Percentiles rank a stretch among this genome's conserved stretches.
phyloP scores from a whole-genome alignment of 1,140 invertebrate species.

The Heliothis virescens region DNA sequence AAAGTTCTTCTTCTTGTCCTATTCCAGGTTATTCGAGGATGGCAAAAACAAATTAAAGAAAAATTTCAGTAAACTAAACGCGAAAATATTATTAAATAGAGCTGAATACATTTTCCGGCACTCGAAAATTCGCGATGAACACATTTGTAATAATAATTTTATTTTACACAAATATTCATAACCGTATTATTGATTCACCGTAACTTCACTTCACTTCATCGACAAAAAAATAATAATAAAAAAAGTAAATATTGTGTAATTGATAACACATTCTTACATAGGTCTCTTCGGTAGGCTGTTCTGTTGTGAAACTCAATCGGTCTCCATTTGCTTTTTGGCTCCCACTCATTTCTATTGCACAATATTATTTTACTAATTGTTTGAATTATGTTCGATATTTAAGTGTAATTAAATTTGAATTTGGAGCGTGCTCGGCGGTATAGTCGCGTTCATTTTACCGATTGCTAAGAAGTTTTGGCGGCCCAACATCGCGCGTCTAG shows the following conservation, averaged over 20 bases:
- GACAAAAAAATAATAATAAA: neutral
- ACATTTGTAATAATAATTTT: neutral
- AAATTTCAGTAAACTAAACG: no score
- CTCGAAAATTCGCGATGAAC: neutral
- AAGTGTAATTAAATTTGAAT: neutral
- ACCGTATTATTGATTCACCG: neutral
- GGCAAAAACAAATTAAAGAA: no score
- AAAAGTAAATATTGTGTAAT: slow-evolving; percentile 8
- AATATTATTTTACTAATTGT: neutral
- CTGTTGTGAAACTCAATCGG: slow-evolving; percentile 17
- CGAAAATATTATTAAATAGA: no score
- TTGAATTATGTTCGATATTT: neutral
- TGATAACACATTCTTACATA: slow-evolving; percentile 30
- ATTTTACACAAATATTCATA: neutral
- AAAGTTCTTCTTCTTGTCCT: no score
- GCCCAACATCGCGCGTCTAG: slow-evolving; percentile 17
- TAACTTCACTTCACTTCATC: slow-evolving; percentile 3
- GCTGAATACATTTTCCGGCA: no score
- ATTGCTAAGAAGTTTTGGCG: slow-evolving; percentile 41
- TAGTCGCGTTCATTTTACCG: slow-evolving; percentile 43
- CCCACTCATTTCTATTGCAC: slow-evolving; percentile 36
- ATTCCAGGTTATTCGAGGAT: no score
- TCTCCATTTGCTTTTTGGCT: slow-evolving; percentile 7
- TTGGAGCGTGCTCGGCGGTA: slow-evolving; percentile 7
- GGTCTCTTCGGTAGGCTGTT: neutral